phyloP scores from a whole-genome alignment of 2,113 vertebrate genomes.

The Chaenogobius annularis region DNA sequence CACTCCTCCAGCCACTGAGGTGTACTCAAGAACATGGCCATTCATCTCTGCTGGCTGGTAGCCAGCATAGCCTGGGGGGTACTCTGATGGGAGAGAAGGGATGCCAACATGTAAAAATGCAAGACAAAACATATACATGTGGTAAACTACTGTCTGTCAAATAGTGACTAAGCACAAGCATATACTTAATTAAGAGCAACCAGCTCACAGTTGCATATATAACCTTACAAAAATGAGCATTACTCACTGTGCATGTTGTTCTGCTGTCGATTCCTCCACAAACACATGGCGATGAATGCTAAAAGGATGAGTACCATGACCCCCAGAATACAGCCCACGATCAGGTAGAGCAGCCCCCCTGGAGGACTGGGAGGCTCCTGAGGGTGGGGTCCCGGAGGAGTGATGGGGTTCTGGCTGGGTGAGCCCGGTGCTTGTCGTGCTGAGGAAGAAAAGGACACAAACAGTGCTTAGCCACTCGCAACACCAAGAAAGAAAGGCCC shows the following conservation, averaged over 20 bases:
- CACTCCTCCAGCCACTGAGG: conserved; percentile 78
- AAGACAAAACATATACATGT: background rate
- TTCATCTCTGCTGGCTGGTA: conserved; percentile 86
- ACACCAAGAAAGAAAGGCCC: conserved; percentile 26
- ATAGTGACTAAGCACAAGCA: background rate
- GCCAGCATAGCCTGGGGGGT: conserved; percentile 85
- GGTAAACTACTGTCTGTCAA: background rate
- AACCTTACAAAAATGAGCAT: too few relatives aligned
- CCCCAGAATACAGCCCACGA: conserved; percentile 89
- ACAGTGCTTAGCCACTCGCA: conserved; percentile 3
- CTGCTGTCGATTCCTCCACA: conserved; percentile 94
- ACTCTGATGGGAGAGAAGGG: conserved; percentile 74
- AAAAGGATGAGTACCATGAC: conserved; percentile 95
- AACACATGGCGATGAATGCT: conserved; percentile 92
- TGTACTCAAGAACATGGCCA: conserved; percentile 86
- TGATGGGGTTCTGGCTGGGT: conserved; percentile 78
- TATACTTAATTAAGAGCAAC: background rate
- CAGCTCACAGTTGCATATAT: too few relatives aligned
- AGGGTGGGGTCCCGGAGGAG: conserved; percentile 74
- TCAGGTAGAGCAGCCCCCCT: conserved; percentile 87
- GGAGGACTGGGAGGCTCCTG: conserved; percentile 71
- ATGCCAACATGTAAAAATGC: background rate
- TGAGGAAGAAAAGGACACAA: conserved; percentile 44
- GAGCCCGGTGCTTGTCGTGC: conserved; percentile 82
- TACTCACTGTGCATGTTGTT: conserved; percentile 88